These are phyloP conservation scores for Cylindroiulus punctatus DNA, from an alignment of 2,888 invertebrate genomes.

Conservation along the genomic window DNA sequence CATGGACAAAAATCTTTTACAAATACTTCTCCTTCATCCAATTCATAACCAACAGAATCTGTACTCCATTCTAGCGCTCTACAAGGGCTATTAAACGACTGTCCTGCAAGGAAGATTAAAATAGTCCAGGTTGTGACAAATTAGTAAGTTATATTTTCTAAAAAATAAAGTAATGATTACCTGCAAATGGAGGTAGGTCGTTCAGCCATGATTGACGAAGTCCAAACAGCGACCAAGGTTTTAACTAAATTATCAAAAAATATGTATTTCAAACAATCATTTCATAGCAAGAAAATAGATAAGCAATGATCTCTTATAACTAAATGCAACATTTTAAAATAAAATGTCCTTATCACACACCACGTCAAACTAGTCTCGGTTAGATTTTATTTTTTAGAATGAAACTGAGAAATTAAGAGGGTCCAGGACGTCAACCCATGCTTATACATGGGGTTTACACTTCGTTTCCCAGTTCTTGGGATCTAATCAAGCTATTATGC, in stretches of 20 bases:
- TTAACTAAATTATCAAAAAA: slow-evolving; percentile 37
- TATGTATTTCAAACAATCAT: background rate
- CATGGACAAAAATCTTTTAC: slow-evolving; percentile 58
- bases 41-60: background rate
- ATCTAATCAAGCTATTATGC: too few species aligned
- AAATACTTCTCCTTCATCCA: background rate
- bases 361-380: too few species aligned
- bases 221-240: slow-evolving; percentile 60
- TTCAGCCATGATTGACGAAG: slow-evolving; percentile 60
- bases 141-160: background rate
- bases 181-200: slow-evolving; percentile 60
- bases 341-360: too few species aligned
- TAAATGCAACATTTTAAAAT: too few species aligned
- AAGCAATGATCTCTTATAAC: background rate
- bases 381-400: too few species aligned
- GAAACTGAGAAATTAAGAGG: too few species aligned
- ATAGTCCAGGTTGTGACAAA: background rate
- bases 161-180: slow-evolving; percentile 29
- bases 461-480: too few species aligned
- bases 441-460: too few species aligned
- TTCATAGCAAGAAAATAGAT: background rate
- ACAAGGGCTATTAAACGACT: slow-evolving; percentile 49
- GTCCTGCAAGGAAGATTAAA: background rate
- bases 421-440: too few species aligned
- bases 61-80: slow-evolving; percentile 33